Evolutionary conservation across 2,888 invertebrate species (phyloP).

Genomic region (Galerucella pusilla): DNA sequence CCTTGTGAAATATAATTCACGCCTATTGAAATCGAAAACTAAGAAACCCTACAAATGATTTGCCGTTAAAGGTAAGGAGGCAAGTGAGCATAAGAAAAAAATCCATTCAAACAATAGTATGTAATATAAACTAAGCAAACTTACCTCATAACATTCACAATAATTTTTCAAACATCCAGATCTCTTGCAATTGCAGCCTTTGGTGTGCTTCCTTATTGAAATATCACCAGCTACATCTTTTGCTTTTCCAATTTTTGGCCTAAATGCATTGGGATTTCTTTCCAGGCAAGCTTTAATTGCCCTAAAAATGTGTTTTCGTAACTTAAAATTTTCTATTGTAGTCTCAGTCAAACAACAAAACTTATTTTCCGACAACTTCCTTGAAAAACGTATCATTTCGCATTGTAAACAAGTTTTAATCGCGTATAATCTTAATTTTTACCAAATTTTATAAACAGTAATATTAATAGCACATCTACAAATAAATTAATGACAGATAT

Average conservation of each 20-base stretch:
- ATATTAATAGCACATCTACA: no score
- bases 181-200: constrained; percentile 98
- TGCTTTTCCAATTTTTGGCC: constrained; percentile 95
- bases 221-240: constrained; percentile 78
- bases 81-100: background rate
- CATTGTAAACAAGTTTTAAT: no score
- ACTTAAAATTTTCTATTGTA: background rate
- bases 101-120: background rate
- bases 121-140: constrained; percentile 26
- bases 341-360: no score
- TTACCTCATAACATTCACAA: constrained; percentile 98
- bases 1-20: no score
- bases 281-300: constrained; percentile 96
- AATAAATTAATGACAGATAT: no score
- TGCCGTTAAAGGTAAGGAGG: background rate
- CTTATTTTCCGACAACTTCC: no score
- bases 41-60: no score
- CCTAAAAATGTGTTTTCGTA: constrained; percentile 61
- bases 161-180: constrained; percentile 99
- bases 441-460: no score
- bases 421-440: no score
- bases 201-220: constrained; percentile 87
- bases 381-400: no score
- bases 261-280: constrained; percentile 96
- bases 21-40: no score